Conservation (phyloP, 2,113 vertebrate genomes). For the Numida meleagris region DNA sequence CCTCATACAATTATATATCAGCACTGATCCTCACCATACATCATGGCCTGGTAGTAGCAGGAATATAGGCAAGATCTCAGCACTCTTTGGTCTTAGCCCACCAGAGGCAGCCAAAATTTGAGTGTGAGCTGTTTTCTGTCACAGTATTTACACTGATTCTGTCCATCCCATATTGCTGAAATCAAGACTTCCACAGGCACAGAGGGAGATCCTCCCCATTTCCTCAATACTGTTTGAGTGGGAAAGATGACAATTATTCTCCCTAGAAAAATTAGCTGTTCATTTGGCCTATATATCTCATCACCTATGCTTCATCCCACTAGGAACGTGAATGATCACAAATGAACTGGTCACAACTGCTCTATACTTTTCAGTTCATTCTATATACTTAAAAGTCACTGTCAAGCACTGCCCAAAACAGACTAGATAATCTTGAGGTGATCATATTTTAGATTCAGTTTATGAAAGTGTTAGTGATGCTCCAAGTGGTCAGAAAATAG, state of each 20-base stretch:
- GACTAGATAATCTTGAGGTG: not conserved
- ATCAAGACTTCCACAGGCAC: not conserved
- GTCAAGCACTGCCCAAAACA: not conserved
- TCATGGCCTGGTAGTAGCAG: fast-evolving
- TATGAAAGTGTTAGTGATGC: not conserved
- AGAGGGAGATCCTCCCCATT: not conserved
- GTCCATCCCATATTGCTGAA: not conserved
- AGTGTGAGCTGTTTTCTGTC: not conserved
- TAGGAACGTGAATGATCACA: not conserved
- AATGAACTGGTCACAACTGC: not conserved
- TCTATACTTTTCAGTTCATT: not conserved
- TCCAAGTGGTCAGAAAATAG: not conserved
- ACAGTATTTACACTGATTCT: not conserved
- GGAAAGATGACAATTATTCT: not conserved
- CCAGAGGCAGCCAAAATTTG: not conserved
- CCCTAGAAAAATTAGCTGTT: not conserved
- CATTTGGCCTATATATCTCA: not conserved
- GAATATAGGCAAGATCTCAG: not conserved
- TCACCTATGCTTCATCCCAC: not conserved
- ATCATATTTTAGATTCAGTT: not conserved
- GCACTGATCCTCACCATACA: fast-evolving
- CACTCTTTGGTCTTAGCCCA: not conserved
- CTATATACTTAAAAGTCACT: not conserved
- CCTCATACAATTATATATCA: fast-evolving
- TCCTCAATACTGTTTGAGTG: not conserved